Base-by-base conservation (phyloP, 2,888 invertebrate species). In the Colletes collaris region DNA sequence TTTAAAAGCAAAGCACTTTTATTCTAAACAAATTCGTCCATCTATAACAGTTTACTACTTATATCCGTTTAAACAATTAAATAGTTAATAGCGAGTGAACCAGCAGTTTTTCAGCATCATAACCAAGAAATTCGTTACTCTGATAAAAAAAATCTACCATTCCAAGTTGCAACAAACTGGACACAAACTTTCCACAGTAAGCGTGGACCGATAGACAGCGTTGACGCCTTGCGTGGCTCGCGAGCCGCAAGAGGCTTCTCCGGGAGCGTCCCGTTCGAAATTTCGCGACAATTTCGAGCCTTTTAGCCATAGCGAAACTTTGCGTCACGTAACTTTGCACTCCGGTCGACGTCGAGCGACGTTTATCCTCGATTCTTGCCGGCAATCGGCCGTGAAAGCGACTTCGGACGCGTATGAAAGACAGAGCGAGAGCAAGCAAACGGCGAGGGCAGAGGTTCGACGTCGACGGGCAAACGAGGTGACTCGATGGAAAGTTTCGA, bases 401-500 rank as follows among this genome's bases (percentile, higher is more conserved):
- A 50, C 27, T 16, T 60, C 50, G 19, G 46, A 56, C 46, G 16
- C 35, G 58, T 3, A 13, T n/a, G n/a, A 10, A 3, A 40, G 62
- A 13, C 13, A 69, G 27, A 53, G 19, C 2, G 6, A 53, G 55
- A 10, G 35, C 4, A 11, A 35, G n/a, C 3, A 35, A 4, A 27
- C 27, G 27, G 27, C 27, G 55, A 35, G 0, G 19, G 44, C 19
- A 44, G 49, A 46, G 56, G 66, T 16, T 49, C 46, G 56, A 46
- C 46, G 66, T 46, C 66, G 27, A 73, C 66, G 49, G 7, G 59
- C 44, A 8, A 65, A 37, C 8, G 50, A 64, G 53, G 44, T 46
- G 49, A 56, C n/a, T 35, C 59, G 76, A 65, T 49, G 40, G 52
- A 69, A 78, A 64, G 68, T 77, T 77, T 75, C 63, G 37, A 55